Percentiles rank a stretch among this genome's conserved stretches.
Evolutionary conservation across 1,140 invertebrate genomes (phyloP).

Genomic region (Sitodiplosis mosellana): DNA sequence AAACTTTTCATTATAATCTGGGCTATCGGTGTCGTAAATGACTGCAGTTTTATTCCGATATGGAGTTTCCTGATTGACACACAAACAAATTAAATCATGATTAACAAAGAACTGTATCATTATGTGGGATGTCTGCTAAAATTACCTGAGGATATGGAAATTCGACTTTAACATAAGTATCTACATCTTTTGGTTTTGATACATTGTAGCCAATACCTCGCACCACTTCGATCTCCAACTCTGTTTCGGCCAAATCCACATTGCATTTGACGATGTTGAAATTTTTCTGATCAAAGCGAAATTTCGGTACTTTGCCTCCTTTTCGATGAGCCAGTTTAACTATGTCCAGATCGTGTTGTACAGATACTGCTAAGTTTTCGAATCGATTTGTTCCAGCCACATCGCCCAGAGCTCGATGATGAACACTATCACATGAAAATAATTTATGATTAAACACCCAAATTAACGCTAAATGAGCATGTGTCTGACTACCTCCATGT

Average conservation of each 20-base stretch:
- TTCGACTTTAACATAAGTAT: slow-evolving; percentile 87
- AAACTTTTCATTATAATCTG: slow-evolving; percentile 67
- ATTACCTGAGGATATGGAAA: slow-evolving; percentile 77
- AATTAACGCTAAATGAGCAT: not conserved
- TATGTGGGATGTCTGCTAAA: too few species aligned
- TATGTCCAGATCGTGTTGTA: slow-evolving; percentile 78
- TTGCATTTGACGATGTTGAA: slow-evolving; percentile 86
- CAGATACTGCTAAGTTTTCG: slow-evolving; percentile 65
- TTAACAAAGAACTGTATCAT: slow-evolving; percentile 1
- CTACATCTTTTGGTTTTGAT: slow-evolving; percentile 68
- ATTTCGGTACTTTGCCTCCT: slow-evolving; percentile 46
- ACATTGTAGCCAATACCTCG: slow-evolving; percentile 78
- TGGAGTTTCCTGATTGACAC: slow-evolving; percentile 43
- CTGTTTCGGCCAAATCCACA: slow-evolving; percentile 80
- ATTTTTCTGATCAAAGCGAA: slow-evolving; percentile 81
- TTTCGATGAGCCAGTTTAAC: slow-evolving; percentile 52
- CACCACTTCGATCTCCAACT: slow-evolving; percentile 71
- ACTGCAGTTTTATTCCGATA: slow-evolving; percentile 56
- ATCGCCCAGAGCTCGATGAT: slow-evolving; percentile 86
- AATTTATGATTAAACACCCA: not conserved
- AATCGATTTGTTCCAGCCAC: slow-evolving; percentile 76
- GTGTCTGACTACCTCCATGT: slow-evolving; percentile 32
- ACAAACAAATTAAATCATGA: slow-evolving; percentile 2
- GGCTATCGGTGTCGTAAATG: slow-evolving; percentile 72
- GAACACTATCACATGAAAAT: slow-evolving; percentile 34